Conservation (phyloP, 2,113 vertebrate species). For the Shinisaurus crocodilurus region DNA sequence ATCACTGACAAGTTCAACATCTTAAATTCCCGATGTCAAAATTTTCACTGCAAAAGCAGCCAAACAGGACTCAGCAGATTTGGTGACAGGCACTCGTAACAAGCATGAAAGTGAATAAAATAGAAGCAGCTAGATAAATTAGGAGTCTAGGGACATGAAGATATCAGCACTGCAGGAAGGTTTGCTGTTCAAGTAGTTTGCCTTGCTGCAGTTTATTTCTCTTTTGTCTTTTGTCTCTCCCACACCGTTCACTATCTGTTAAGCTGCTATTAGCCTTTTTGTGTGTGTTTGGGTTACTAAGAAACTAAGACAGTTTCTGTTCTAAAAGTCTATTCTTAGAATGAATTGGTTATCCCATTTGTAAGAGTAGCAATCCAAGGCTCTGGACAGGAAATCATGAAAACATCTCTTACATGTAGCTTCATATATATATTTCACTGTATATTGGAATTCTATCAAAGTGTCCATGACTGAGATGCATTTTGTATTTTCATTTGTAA, state of each 20-base stretch:
- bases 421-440: constrained; percentile 9
- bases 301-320: constrained; percentile 1
- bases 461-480: constrained; percentile 39
- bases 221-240: constrained; percentile 45
- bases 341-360: neutral
- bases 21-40: constrained; percentile 64
- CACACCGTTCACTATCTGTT: constrained; percentile 24
- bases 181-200: constrained; percentile 49
- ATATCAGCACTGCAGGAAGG: constrained; percentile 27
- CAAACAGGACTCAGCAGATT: constrained; percentile 64
- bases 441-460: constrained; percentile 26
- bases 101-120: constrained; percentile 73
- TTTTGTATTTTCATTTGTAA: constrained; percentile 50
- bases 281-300: constrained; percentile 45
- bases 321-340: constrained; percentile 13
- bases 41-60: constrained; percentile 39
- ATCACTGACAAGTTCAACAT: constrained; percentile 58
- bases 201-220: constrained; percentile 51
- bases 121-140: constrained; percentile 68
- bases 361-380: constrained; percentile 22
- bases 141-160: constrained; percentile 65
- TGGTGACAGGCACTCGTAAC: constrained; percentile 64
- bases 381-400: constrained; percentile 31
- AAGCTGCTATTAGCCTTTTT: constrained; percentile 46
- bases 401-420: constrained; percentile 15